Conservation (phyloP, 2,888 invertebrate genomes). For the Didymodactylos carnosus region DNA sequence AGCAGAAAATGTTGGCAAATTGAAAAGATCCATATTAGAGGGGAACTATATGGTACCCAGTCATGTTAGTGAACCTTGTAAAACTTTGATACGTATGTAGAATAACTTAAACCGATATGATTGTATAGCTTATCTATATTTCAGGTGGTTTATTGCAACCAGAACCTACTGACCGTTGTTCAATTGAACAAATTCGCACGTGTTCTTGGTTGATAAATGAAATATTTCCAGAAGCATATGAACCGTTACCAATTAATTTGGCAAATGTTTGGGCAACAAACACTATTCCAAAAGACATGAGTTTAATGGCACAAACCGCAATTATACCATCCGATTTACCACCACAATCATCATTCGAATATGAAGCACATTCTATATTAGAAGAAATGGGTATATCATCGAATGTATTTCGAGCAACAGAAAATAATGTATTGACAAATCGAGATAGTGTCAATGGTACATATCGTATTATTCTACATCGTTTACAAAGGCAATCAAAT, state of each 20-base stretch:
- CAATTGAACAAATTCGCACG: constrained; percentile 30
- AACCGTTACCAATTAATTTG: constrained; percentile 1
- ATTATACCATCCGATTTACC: neutral
- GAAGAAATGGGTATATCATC: constrained; percentile 4
- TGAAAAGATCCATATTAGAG: constrained; percentile 48
- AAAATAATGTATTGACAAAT: neutral
- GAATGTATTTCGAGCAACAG: neutral
- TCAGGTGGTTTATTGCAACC: constrained; percentile 28
- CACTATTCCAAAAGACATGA: neutral
- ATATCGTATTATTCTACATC: constrained; percentile 48
- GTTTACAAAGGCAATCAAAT: constrained; percentile 21
- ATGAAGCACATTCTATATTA: constrained; percentile 3
- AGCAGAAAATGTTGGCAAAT: constrained; percentile 51
- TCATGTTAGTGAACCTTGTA: constrained; percentile 30
- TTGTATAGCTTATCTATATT: constrained; percentile 31
- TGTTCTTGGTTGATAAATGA: constrained; percentile 42
- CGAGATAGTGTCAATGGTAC: constrained; percentile 37
- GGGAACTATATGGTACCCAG: constrained; percentile 40
- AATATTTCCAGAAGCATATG: constrained; percentile 29
- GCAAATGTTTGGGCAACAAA: neutral
- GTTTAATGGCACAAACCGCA: neutral
- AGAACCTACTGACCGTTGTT: constrained; percentile 31
- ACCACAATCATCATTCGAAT: neutral
- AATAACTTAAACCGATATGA: too few species aligned
- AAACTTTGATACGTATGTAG: constrained; percentile 25